Conservation (phyloP, 2,113 vertebrate genomes). For the Prietella phreatophila region DNA sequence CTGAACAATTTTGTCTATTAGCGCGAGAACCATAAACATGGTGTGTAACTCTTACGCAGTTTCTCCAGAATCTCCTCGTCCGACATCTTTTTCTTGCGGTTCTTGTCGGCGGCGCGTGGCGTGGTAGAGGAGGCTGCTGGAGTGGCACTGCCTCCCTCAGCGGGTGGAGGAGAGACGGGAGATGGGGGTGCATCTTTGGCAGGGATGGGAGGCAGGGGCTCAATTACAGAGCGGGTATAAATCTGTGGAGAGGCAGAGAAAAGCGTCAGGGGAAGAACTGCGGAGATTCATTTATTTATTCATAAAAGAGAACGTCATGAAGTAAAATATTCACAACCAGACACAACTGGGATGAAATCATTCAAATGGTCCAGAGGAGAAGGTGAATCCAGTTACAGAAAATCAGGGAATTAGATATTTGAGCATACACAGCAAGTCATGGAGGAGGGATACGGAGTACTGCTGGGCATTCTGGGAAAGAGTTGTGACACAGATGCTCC, state of each 20-base stretch:
- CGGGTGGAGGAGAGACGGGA: slow-evolving; percentile 75
- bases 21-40: background rate
- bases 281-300: slow-evolving; percentile 22
- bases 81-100: slow-evolving; percentile 97
- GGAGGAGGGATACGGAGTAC: background rate
- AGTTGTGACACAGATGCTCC: no score
- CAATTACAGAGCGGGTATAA: slow-evolving; percentile 93
- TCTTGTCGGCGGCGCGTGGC: slow-evolving; percentile 81
- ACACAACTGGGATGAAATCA: background rate
- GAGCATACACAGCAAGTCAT: background rate
- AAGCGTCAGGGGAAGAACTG: background rate
- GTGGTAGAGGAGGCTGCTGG: slow-evolving; percentile 56
- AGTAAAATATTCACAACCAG: background rate
- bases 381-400: background rate
- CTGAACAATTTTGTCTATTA: background rate
- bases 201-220: slow-evolving; percentile 80
- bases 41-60: slow-evolving; percentile 76
- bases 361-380: background rate
- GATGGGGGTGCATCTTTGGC: slow-evolving; percentile 90
- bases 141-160: slow-evolving; percentile 62
- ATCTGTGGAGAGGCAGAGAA: slow-evolving; percentile 71
- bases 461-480: slow-evolving; percentile 30
- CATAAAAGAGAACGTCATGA: background rate
- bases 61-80: slow-evolving; percentile 98
- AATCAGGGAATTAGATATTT: background rate